A percentile compares a stretch with the other conserved stretches of the same genome.
Conservation (phyloP, 92 coral and sea anemone genomes). For the Porites evermanni region DNA sequence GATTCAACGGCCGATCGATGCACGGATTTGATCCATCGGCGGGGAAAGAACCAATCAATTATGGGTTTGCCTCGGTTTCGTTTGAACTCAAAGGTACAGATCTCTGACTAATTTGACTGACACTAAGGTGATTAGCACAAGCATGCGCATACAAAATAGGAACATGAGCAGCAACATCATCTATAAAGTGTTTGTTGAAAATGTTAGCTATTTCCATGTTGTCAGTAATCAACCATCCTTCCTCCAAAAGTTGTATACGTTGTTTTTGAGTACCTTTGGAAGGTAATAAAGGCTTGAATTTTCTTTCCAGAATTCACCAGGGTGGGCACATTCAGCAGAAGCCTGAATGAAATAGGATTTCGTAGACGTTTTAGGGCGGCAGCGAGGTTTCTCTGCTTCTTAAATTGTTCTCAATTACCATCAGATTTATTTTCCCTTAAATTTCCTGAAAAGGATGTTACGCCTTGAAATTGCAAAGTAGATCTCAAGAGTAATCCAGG, state of each 20-base stretch:
- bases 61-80: no score
- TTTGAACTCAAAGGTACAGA: no score
- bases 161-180: constrained; percentile 21
- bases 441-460: constrained; percentile 30
- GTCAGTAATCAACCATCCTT: constrained; percentile 37
- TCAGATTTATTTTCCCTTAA: constrained; percentile 17
- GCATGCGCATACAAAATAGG: constrained; percentile 10
- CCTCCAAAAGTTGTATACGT: constrained; percentile 40
- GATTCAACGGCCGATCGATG: no score
- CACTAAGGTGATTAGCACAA: constrained; percentile 36
- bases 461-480: constrained; percentile 36
- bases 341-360: constrained; percentile 27
- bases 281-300: constrained; percentile 49
- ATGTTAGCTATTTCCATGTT: constrained; percentile 33
- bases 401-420: constrained; percentile 35
- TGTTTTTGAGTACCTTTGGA: constrained; percentile 27
- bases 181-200: constrained; percentile 37
- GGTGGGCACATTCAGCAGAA: constrained; percentile 43
- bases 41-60: no score
- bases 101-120: constrained; percentile 39
- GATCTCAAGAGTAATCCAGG: constrained; percentile 58
- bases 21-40: no score
- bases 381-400: constrained; percentile 47
- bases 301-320: constrained; percentile 53
- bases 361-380: constrained; percentile 42